Evolutionary conservation across 2,797 vertebrate genomes (phyloP).

Genomic region (Chaenodraco wilsoni): DNA sequence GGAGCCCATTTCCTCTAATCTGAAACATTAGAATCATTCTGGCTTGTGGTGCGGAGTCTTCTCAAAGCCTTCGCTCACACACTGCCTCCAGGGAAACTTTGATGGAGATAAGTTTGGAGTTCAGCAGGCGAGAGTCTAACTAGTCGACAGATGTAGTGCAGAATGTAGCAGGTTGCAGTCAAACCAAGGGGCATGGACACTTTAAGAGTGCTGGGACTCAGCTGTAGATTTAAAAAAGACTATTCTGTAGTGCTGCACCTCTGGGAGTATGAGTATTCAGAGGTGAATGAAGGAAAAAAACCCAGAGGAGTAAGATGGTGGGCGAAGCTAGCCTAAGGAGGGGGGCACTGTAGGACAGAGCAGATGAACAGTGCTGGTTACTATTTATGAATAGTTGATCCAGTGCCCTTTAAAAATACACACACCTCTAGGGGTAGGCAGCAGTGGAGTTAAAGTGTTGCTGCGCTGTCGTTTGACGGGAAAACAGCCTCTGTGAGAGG

Average conservation of each 20-base stretch:
- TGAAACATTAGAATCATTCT: slow-evolving; percentile 69
- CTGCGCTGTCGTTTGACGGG: slow-evolving; percentile 83
- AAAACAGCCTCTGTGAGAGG: slow-evolving; percentile 80
- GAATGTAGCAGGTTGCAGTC: slow-evolving; percentile 41
- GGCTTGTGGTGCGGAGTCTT: slow-evolving; percentile 54
- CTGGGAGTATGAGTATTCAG: slow-evolving; percentile 53
- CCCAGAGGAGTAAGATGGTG: slow-evolving; percentile 56
- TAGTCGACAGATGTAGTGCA: slow-evolving; percentile 61
- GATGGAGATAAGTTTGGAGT: slow-evolving; percentile 65
- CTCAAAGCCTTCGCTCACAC: slow-evolving; percentile 50
- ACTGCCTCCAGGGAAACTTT: slow-evolving; percentile 54
- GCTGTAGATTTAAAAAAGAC: slow-evolving; percentile 64
- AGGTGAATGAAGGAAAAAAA: slow-evolving; percentile 31
- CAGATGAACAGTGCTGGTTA: slow-evolving; percentile 77
- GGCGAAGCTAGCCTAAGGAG: slow-evolving; percentile 46
- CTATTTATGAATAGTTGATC: slow-evolving; percentile 88
- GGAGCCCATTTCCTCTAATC: slow-evolving; percentile 71
- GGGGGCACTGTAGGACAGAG: slow-evolving; percentile 52
- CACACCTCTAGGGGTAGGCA: slow-evolving; percentile 68
- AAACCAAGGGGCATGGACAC: slow-evolving; percentile 47
- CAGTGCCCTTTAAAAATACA: slow-evolving; percentile 88
- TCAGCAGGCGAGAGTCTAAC: slow-evolving; percentile 48
- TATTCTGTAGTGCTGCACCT: slow-evolving; percentile 47
- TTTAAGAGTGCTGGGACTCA: slow-evolving; percentile 26
- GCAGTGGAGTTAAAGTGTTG: slow-evolving; percentile 77